phyloP scores from a whole-genome alignment of 53 echinoderm and acorn worm genomes.

The Echinometra lucunter region DNA sequence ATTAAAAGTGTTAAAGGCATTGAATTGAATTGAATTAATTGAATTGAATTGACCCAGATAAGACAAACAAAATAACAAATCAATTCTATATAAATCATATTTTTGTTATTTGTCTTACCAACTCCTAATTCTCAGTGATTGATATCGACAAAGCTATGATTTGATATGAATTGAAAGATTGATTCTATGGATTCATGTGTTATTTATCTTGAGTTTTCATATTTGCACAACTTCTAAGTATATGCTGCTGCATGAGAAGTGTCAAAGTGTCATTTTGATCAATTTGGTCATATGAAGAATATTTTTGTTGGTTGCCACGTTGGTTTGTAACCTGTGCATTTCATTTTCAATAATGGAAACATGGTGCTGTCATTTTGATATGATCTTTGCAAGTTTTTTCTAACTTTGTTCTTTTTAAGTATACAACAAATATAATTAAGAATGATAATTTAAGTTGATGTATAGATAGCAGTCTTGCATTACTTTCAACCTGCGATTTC shows the following conservation, averaged over 20 bases:
- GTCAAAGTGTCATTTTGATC: neutral
- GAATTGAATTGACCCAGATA: no score
- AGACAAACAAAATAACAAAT: neutral
- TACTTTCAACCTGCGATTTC: neutral
- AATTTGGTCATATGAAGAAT: neutral
- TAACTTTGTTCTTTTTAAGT: neutral
- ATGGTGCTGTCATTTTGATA: conserved; percentile 43
- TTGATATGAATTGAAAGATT: neutral
- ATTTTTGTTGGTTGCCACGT: neutral
- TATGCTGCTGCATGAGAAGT: neutral
- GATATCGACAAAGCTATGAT: neutral
- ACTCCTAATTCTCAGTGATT: neutral
- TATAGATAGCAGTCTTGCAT: neutral
- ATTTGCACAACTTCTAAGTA: neutral
- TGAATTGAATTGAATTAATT: no score
- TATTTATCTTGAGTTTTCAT: neutral
- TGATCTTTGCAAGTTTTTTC: conserved; percentile 35
- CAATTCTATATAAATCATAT: neutral
- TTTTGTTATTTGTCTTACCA: neutral
- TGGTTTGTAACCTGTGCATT: neutral
- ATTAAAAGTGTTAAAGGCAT: no score
- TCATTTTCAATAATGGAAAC: conserved; percentile 44
- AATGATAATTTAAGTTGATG: neutral
- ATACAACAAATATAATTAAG: neutral
- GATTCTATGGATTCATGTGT: neutral